Conservation (phyloP, 1,140 invertebrate genomes). For the Tetramorium alpestre region DNA sequence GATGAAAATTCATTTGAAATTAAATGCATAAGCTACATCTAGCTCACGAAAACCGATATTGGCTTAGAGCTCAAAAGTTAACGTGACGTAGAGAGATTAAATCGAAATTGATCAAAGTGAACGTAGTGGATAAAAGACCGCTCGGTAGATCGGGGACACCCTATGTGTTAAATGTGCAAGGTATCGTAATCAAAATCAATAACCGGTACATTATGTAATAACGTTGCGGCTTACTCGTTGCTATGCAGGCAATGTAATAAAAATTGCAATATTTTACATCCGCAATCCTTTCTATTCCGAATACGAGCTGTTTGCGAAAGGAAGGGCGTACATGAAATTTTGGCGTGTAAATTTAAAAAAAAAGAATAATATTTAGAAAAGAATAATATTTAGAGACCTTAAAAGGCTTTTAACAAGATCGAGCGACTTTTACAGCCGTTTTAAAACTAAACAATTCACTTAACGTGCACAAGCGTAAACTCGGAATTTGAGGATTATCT, state of each 20-base stretch:
- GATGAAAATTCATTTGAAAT: neutral
- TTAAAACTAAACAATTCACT: neutral
- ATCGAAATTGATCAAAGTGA: neutral
- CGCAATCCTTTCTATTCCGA: neutral
- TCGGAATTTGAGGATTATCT: neutral
- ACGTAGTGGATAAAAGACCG: neutral
- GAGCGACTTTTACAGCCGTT: neutral
- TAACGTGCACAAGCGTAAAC: constrained; percentile 3
- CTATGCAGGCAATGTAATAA: neutral
- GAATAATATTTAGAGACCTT: no score
- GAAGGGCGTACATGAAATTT: neutral
- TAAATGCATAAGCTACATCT: neutral
- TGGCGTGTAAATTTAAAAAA: neutral
- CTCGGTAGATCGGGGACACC: neutral
- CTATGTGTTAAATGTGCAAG: neutral
- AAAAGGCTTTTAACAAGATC: no score
- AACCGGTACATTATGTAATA: constrained; percentile 33
- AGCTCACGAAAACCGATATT: neutral
- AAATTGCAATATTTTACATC: neutral
- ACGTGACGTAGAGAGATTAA: neutral
- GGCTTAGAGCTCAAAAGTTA: neutral
- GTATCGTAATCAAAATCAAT: constrained; percentile 24
- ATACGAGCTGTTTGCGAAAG: neutral
- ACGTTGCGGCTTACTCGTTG: neutral
- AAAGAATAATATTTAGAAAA: no score